These are phyloP conservation scores for Oasisia sp. DNA, from an alignment of 2,888 invertebrate genomes.

Conservation along the genomic window DNA sequence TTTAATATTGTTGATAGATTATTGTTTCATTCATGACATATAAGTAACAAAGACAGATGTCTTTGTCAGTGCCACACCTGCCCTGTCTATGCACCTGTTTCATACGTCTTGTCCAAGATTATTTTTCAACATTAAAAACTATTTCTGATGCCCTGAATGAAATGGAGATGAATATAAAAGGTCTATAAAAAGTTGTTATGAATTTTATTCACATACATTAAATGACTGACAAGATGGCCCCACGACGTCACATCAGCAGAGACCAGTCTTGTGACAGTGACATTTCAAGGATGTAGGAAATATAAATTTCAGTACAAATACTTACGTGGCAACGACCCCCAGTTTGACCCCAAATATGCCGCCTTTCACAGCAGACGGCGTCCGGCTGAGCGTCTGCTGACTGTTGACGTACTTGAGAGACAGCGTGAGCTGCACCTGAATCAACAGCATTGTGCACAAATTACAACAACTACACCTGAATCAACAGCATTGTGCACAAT, in stretches of 20 bases:
- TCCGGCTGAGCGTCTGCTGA: constrained; percentile 84
- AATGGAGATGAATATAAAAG: neutral
- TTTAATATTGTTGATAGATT: too few relatives aligned
- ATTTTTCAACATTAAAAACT: too few relatives aligned
- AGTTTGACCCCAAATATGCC: constrained; percentile 92
- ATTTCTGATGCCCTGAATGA: too few relatives aligned
- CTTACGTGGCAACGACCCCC: constrained; percentile 87
- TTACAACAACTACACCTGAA: constrained; percentile 45
- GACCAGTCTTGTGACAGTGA: neutral
- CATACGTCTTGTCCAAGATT: too few relatives aligned
- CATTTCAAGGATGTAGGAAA: neutral
- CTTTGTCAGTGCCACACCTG: neutral
- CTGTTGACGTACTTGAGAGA: constrained; percentile 82
- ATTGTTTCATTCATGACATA: neutral
- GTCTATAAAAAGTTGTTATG: neutral
- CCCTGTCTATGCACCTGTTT: too few relatives aligned
- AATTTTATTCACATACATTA: neutral
- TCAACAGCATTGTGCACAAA: constrained; percentile 18
- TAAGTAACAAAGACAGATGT: neutral
- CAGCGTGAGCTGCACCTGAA: constrained; percentile 74
- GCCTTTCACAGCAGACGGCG: constrained; percentile 87
- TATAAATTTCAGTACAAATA: constrained; percentile 39
- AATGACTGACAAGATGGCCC: neutral
- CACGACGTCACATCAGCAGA: neutral
- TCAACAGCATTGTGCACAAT: neutral